Base-by-base conservation (phyloP, 1,140 invertebrate species). In the Polypedilum pembai region DNA sequence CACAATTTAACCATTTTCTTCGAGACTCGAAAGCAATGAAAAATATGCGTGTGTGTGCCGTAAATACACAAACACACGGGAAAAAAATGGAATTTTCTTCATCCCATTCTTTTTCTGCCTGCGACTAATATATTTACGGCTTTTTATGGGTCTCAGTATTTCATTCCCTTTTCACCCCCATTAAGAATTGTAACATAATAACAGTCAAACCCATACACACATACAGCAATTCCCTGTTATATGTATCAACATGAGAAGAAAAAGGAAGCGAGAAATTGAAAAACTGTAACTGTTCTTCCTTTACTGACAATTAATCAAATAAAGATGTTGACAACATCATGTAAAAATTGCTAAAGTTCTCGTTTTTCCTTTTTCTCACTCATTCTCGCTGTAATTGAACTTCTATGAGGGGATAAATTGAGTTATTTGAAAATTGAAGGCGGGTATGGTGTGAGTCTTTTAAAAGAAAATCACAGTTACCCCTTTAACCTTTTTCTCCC, bases 301-400 rank as follows among this genome's bases (percentile, higher is more conserved):
- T 18, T 18, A 69, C 17, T 18, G 18, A 69, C 65, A 69, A 69
- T 69, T 69, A 69, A 69, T 69, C 65, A 69, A 69, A 69, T 69
- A 69, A 69, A 69, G 65, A 69, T 69, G 65, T 69, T 69, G 65
- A 69, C 65, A 69, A 69, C 65, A 69, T 69, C 65, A 69, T 69
- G 65, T 20, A 21, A 69, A 69, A 69, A 69, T 69, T 69, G 20
- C 65, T 20, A 69, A 69, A 69, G 65, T 69, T 69, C 18, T 8
- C n/a, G 18, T 8, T 21, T 20, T 20, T 8, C 2, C 7, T 56
- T 33, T 33, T 33, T 5, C 24, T 33, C 24, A 33, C 5, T 33
- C 5, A 3, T 5, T 33, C 24, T 33, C 5, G 24, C 5, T 33
- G 24, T 33, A 33, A 33, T 33, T 33, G 24, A 33, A 33, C 24